Percentiles rank a stretch among this genome's conserved stretches.
These are phyloP conservation scores for Diarsia dahlii DNA, from an alignment of 2,888 invertebrate species.

Conservation along the genomic window DNA sequence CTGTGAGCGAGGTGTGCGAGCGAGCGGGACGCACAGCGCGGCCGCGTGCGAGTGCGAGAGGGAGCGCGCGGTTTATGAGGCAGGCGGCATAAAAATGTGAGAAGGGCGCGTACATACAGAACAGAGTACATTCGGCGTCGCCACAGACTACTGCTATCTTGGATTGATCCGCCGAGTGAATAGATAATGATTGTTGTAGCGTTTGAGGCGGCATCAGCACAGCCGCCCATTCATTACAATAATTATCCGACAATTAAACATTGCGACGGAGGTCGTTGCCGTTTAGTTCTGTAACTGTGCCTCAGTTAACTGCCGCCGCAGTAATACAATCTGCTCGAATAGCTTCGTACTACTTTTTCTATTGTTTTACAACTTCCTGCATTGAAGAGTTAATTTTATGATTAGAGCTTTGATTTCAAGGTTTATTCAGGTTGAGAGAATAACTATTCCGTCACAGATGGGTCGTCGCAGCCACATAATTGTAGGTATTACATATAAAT, in stretches of 20 bases:
- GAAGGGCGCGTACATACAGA: conserved; percentile 80
- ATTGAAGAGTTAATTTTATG: conserved; percentile 42
- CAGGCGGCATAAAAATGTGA: conserved; percentile 83
- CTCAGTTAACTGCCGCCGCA: conserved; percentile 58
- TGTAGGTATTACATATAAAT: conserved; percentile 3
- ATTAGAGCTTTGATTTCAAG: conserved; percentile 36
- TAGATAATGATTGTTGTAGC: conserved; percentile 81
- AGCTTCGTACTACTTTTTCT: conserved; percentile 56
- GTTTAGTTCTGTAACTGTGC: conserved; percentile 65
- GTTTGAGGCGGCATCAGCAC: conserved; percentile 76
- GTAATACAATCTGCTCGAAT: conserved; percentile 45
- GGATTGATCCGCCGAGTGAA: conserved; percentile 84
- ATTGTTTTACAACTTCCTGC: conserved; percentile 62
- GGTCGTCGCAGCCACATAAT: not conserved
- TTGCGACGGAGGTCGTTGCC: conserved; percentile 82
- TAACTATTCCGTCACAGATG: conserved; percentile 17
- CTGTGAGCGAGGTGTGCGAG: conserved; percentile 76
- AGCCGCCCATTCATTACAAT: conserved; percentile 83
- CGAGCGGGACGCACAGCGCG: conserved; percentile 73
- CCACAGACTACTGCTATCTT: conserved; percentile 74
- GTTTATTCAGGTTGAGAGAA: conserved; percentile 13
- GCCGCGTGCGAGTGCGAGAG: conserved; percentile 61
- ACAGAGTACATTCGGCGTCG: conserved; percentile 74
- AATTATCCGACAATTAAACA: conserved; percentile 83
- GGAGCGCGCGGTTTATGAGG: conserved; percentile 74